Evolutionary conservation across 2,113 vertebrate genomes (phyloP), one percentile per base, ranked within the genome.

Genomic region (Clarias gariepinus): DNA sequence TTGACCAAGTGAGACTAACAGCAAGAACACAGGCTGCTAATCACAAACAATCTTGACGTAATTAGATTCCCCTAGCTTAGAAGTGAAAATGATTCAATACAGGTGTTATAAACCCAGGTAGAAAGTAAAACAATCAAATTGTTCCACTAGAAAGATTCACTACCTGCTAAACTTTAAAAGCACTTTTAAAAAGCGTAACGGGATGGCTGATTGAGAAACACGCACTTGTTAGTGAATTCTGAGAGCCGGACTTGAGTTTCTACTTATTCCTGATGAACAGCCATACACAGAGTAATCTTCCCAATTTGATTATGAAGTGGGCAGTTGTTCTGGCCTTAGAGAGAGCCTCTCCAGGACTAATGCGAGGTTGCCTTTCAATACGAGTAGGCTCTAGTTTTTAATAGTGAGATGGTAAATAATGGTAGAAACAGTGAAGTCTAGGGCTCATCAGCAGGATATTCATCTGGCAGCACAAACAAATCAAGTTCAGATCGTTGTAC

Each of bases 261-360:
- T 78, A 84, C 82, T 90, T 87, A 87, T 76, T 82, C 64, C 33
- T 71, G 68, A 86, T 87, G 79, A 87, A 78, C 79, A 87, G 88
- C 4, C 52, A 33, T 69, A n/a, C 68, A 80, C 25, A 33, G 68
- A 64, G 83, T 82, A 76, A 88, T 87, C 88, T 81, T 89, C 63
- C 81, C 87, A 55, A 82, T 87, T 47, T 90, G 87, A 86, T 91
- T 91, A 89, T 87, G 68, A 89, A 89, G 87, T 90, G 82, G 87
- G 82, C 88, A 85, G 82, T 86, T 83, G 84, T 90, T 88, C 85
- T 89, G 73, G 88, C 73, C 68, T 77, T 76, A 60, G 28, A 77
- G 57, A 87, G 80, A 89, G 84, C 64, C 81, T 83, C 86, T 88
- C 84, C 71, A 86, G 85, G 73, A 63, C 83, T 90, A 90, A 87